Evolutionary conservation across 2,888 invertebrate species (phyloP).

Genomic region (Folsomia manolachei): DNA sequence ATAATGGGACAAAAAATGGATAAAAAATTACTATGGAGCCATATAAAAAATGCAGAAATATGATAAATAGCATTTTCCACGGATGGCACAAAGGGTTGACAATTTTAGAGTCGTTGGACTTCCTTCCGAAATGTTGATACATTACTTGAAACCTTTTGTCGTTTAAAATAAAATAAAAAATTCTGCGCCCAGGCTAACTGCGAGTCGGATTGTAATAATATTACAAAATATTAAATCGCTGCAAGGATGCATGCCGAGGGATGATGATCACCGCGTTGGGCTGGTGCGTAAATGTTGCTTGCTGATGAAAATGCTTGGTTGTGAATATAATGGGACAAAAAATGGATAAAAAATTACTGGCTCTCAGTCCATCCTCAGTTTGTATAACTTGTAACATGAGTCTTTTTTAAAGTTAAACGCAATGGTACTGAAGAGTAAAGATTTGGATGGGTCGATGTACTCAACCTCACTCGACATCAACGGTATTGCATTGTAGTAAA

Average conservation of each 20-base stretch:
- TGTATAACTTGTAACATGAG: not conserved
- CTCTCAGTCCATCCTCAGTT: too few species aligned
- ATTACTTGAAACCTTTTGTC: not conserved
- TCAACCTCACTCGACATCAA: not conserved
- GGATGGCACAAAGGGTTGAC: conserved; percentile 44
- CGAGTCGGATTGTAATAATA: conserved; percentile 1
- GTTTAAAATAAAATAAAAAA: not conserved
- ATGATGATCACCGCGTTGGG: not conserved
- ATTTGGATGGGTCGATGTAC: not conserved
- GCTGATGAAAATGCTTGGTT: not conserved
- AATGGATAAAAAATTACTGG: not conserved
- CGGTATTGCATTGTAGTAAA: too few species aligned
- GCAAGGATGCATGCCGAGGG: not conserved
- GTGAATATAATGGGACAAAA: not conserved
- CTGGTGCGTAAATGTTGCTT: not conserved
- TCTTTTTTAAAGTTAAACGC: not conserved
- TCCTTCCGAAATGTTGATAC: not conserved
- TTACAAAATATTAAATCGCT: not conserved
- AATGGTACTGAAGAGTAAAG: not conserved
- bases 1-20: not conserved
- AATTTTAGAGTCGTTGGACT: conserved; percentile 30
- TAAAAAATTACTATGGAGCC: too few species aligned
- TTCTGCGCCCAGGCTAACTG: too few species aligned
- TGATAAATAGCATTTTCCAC: conserved; percentile 48
- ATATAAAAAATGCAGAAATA: conserved; percentile 50